Base-by-base conservation (phyloP, 2,113 vertebrate genomes). In the Genyomyrus donnyi region DNA sequence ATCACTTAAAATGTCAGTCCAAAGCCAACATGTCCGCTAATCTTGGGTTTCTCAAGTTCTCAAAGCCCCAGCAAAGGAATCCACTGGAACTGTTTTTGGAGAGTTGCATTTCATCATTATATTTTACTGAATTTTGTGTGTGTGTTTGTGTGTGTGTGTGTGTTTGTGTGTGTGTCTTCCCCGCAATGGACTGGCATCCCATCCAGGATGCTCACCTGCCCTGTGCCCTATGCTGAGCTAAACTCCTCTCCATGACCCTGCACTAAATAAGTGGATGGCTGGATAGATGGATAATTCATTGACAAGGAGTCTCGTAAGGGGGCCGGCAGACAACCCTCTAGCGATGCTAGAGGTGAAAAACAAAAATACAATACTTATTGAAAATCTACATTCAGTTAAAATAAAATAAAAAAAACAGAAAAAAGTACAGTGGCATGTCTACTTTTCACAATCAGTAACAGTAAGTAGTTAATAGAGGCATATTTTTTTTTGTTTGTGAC, bases 41-140 rank as follows among this genome's bases (percentile, higher is more conserved):
- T 92, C 91, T 88, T 4, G 87, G 90, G 19, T 19, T 49, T 85
- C 66, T 86, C 90, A 85, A 91, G 92, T 90, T 91, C 88, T 56
- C 89, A 92, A 94, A 94, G 93, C 90, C 91, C 50, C 49, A 35
- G 35, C 46, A 92, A 48, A 89, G 91, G 52, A 92, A 88, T 90
- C 88, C 84, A 56, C 49, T 91, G 70, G 10, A 87, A 56, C 21
- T 15, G 42, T 45, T 90, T 48, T 31, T 53, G 24, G n/a, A 74
- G 35, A 31, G 21, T 49, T 90, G 87, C 39, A 31, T 58, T n/a
- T 15, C 39, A 3, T 35, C 42, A 31, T 50, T 80, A 11, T 49
- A 90, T 88, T 90, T 88, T 70, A 84, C 74, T 58, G 49, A 80
- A 88, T 77, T 74, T 88, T 53, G 46, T 48, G 46, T 74, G 10